Evolutionary conservation across 2,888 invertebrate genomes (phyloP).

Genomic region (Luperina nickerlii): DNA sequence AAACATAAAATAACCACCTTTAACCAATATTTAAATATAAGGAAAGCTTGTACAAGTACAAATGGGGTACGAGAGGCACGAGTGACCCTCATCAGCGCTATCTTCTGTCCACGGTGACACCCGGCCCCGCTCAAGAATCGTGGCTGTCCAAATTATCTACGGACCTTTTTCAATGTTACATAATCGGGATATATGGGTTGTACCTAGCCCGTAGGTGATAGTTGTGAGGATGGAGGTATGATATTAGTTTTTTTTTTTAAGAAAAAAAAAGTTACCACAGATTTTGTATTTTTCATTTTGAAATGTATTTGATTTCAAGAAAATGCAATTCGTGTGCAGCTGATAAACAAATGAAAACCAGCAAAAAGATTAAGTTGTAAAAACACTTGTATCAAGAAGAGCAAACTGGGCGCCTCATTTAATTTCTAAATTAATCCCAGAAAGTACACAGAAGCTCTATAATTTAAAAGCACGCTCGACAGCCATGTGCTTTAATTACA

Average conservation of each 20-base stretch:
- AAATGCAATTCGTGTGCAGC: not conserved
- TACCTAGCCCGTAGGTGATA: constrained; percentile 13
- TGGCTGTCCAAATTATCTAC: constrained; percentile 61
- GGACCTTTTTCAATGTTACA: constrained; percentile 65
- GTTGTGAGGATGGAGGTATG: not conserved
- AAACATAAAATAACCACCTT: constrained; percentile 30
- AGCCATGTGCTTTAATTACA: constrained; percentile 52
- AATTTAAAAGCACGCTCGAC: constrained; percentile 38
- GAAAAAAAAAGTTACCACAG: not conserved
- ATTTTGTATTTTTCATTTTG: not conserved
- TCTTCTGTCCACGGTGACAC: constrained; percentile 68
- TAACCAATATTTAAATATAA: constrained; percentile 49
- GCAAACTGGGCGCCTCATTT: not conserved
- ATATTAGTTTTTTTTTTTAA: constrained; percentile 3
- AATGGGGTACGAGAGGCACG: constrained; percentile 43
- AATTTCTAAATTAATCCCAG: not conserved
- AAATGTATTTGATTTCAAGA: not conserved
- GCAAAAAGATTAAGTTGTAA: not conserved
- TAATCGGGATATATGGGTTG: constrained; percentile 54
- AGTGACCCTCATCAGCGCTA: constrained; percentile 71
- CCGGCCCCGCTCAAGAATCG: constrained; percentile 51
- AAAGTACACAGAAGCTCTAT: constrained; percentile 9
- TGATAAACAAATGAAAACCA: not conserved
- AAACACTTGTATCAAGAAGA: not conserved
- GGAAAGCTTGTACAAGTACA: constrained; percentile 56